Base-by-base conservation (phyloP, 2,113 vertebrate genomes). In the Gymnogyps californianus region DNA sequence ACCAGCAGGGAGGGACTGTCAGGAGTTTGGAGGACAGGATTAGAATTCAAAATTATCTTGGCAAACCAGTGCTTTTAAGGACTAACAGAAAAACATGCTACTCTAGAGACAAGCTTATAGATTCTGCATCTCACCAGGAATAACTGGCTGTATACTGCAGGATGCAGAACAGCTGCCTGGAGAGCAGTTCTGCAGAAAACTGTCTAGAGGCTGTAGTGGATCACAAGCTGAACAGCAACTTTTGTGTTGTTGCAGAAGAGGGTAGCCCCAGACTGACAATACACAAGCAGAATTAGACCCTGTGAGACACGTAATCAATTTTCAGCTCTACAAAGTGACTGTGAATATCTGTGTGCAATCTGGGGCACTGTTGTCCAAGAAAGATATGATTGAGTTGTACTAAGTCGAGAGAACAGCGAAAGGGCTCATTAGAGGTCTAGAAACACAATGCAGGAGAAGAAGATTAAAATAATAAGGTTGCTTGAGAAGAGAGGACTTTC, bases 1-100 rank as follows among this genome's bases (percentile, higher is more conserved):
- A 95, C 75, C 95, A 95, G 96, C 95, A 97, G 96, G 96, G 87
- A 94, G 78, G 93, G 90, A 93, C 79, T 95, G 95, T 97, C 87
- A 95, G 96, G 88, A 96, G 54, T 95, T 94, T 92, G 93, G 96
- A 96, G 81, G 71, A 90, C 82, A 93, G 47, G 87, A 95, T 86
- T 91, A 90, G 93, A 94, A 96, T 95, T 93, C 87, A 93, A 83
- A 96, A 96, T 95, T 0, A 86, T 92, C 58, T 94, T 96, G 95
- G 78, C 89, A 96, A 91, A 66, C 19, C 22, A 32, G 8, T 54
- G 22, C 74, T 91, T 94, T 93, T 96, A 80, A 94, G 70, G 62
- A 88, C 75, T 95, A 66, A n/a, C 58, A 58, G 66, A 62, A 76
- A 95, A 85, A 26, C 31, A 18, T 36, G 25, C 49, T 54, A 10